These are phyloP conservation scores for Andrena dorsata DNA, from an alignment of 2,888 invertebrate genomes.

Conservation along the genomic window DNA sequence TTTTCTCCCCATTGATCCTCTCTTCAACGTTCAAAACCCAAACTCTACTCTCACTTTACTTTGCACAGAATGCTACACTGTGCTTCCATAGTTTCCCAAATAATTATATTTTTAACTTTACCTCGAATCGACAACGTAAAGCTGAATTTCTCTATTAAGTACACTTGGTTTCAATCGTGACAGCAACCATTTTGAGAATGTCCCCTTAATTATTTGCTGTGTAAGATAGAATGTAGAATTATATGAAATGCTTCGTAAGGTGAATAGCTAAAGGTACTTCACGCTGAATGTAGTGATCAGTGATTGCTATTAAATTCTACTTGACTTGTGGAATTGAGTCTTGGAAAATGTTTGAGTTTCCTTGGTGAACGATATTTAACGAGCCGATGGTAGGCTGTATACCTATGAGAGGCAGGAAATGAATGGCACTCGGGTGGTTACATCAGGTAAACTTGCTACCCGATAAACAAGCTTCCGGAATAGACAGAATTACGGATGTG, in stretches of 20 bases:
- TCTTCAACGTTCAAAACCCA: not conserved
- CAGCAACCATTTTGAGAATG: slow-evolving; percentile 1
- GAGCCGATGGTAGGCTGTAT: slow-evolving; percentile 1
- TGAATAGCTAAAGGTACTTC: not conserved
- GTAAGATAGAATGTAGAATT: not conserved
- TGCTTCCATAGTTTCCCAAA: not conserved
- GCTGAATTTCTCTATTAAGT: too few species aligned
- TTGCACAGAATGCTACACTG: too few species aligned
- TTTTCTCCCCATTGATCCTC: not conserved
- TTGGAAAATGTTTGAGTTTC: slow-evolving; percentile 10
- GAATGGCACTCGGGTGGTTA: slow-evolving; percentile 40
- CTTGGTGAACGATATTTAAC: not conserved
- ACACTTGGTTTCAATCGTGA: not conserved
- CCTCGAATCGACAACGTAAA: not conserved
- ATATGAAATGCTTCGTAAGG: not conserved
- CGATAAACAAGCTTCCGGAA: slow-evolving; percentile 56
- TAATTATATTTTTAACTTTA: not conserved
- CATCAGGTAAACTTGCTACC: slow-evolving; percentile 37
- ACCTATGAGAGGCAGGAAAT: slow-evolving; percentile 11
- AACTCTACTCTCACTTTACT: slow-evolving; percentile 3
- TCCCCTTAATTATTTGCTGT: not conserved
- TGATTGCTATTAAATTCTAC: not conserved
- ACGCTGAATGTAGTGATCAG: not conserved
- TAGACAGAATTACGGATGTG: slow-evolving; percentile 52
- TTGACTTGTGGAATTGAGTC: not conserved